These are phyloP conservation scores for Natrix natrix DNA, from an alignment of 2,797 vertebrate genomes.

Conservation along the genomic window DNA sequence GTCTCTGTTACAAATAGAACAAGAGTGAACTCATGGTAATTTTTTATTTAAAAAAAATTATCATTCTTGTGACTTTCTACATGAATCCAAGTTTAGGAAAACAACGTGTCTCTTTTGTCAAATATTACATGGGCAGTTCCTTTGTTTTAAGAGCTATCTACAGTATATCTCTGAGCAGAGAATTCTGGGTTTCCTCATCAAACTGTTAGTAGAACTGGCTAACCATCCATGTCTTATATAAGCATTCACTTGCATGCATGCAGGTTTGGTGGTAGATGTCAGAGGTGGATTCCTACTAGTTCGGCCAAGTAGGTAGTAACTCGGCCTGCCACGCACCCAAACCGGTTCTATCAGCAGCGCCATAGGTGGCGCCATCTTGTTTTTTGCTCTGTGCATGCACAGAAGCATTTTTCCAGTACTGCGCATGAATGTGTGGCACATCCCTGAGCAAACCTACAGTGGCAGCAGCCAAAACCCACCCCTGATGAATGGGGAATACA, in stretches of 20 bases:
- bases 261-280: neutral
- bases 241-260: neutral
- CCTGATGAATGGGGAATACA: neutral
- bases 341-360: no score
- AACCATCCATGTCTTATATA: neutral
- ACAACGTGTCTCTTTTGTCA: neutral
- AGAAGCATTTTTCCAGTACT: no score
- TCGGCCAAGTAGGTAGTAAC: no score
- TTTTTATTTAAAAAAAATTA: neutral
- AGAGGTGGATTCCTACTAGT: no score
- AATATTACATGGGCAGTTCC: neutral
- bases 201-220: neutral
- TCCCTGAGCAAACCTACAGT: no score
- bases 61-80: neutral
- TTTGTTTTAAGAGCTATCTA: neutral
- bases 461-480: no score
- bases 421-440: no score
- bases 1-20: conserved; percentile 9
- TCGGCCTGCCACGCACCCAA: no score
- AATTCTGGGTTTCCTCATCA: neutral
- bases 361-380: no score
- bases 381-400: no score
- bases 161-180: neutral
- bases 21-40: neutral
- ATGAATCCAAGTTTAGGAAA: neutral